Conservation (phyloP, 2,797 vertebrate genomes). For the Tachyglossus aculeatus region DNA sequence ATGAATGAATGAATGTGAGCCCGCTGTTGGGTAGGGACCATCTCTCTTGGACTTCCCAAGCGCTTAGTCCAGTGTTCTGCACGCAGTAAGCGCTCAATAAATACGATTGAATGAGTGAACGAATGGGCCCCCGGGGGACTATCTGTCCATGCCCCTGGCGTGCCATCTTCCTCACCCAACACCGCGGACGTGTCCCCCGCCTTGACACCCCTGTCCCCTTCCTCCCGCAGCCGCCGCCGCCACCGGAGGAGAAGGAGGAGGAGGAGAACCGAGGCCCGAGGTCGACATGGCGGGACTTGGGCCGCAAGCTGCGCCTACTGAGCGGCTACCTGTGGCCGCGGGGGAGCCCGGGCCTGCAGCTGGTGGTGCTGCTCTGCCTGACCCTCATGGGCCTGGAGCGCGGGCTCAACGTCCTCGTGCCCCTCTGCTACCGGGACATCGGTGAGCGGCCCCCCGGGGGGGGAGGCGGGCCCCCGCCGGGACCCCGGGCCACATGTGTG, state of each 20-base stretch:
- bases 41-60: too few species aligned
- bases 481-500: too few species aligned
- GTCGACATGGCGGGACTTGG: constrained; percentile 89
- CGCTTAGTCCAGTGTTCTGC: too few species aligned
- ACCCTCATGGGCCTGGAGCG: constrained; percentile 87
- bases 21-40: too few species aligned
- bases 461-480: not conserved
- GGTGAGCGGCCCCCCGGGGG: constrained; percentile 74
- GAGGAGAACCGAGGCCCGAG: not conserved
- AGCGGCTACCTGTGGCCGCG: constrained; percentile 91
- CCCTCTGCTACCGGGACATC: constrained; percentile 91
- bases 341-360: constrained; percentile 82
- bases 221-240: not conserved
- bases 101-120: too few species aligned
- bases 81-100: too few species aligned
- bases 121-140: too few species aligned
- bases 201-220: too few species aligned
- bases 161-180: too few species aligned
- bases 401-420: constrained; percentile 91
- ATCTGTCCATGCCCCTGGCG: too few species aligned
- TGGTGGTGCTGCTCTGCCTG: constrained; percentile 88
- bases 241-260: constrained; percentile 20
- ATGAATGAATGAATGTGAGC: too few species aligned
- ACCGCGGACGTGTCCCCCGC: too few species aligned
- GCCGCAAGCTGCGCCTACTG: constrained; percentile 83